phyloP scores from a whole-genome alignment of 1,140 invertebrate genomes.

The Diabrotica undecimpunctata region DNA sequence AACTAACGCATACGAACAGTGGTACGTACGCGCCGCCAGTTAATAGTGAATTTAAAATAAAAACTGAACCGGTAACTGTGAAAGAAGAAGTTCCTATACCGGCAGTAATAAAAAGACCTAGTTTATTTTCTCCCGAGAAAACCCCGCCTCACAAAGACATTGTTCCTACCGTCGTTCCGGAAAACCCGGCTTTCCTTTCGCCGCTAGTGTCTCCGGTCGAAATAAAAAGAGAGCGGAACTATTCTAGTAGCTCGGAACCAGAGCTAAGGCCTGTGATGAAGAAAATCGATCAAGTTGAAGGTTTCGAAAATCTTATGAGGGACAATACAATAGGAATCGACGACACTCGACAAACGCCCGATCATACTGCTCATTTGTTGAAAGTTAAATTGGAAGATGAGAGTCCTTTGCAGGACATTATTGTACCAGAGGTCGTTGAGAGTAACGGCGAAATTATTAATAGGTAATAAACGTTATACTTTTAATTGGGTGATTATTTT shows the following conservation, averaged over 20 bases:
- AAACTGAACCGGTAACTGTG: constrained; percentile 26
- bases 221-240: constrained; percentile 32
- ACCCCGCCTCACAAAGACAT: constrained; percentile 38
- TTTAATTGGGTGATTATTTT: too few species aligned
- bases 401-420: not conserved
- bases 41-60: constrained; percentile 23
- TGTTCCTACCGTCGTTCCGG: constrained; percentile 9
- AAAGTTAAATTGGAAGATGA: constrained; percentile 3
- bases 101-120: constrained; percentile 40
- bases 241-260: constrained; percentile 44
- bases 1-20: constrained; percentile 32
- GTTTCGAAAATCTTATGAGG: constrained; percentile 47
- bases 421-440: not conserved
- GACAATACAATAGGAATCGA: constrained; percentile 42
- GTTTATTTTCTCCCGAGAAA: constrained; percentile 55
- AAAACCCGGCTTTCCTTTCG: constrained; percentile 26
- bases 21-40: constrained; percentile 19
- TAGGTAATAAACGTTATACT: too few species aligned
- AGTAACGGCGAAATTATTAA: not conserved
- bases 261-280: constrained; percentile 47
- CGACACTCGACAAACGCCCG: constrained; percentile 33
- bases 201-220: constrained; percentile 38
- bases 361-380: constrained; percentile 30
- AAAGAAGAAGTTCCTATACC: constrained; percentile 37
- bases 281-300: constrained; percentile 47